Evolutionary conservation across 1,140 invertebrate species (phyloP), one percentile per base, ranked within the genome.

Genomic region (Ptiloglossa arizonensis): DNA sequence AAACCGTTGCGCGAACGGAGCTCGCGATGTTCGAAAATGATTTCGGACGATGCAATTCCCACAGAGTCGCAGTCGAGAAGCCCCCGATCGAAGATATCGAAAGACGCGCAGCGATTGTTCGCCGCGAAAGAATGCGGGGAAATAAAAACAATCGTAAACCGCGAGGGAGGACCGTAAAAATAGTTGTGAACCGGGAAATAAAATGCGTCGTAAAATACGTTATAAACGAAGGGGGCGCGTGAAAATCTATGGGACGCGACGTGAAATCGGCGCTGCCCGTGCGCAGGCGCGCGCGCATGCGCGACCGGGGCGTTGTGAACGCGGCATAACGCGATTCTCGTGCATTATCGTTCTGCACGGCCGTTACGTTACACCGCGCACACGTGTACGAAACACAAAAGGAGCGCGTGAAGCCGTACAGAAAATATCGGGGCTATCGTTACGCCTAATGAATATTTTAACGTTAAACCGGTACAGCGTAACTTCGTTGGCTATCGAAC

Each of bases 361-460:
- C 41, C 38, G 27, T 46, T 46, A 71, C 15, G 41, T 54, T 22
- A 17, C 17, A 15, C 11, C 9, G 2, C 1, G 24, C n/a, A 38
- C 19, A 13, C 22, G 59, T n/a, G 70, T 29, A 8, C 27, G 8
- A 3, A 19, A 5, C 29, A 19, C 41, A 71, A 56, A 54, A 56
- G 54, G 24, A 15, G 24, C 54, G 24, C 15, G 29, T 70, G 38
- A 19, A 41, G 5, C 15, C 24, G 41, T 6, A 29, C 27, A 1
- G 46, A n/a, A 19, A 29, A 56, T 75, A 75, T 75, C 52, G 22
- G 35, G 38, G 19, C 50, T 46, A 15, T 72, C 70, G 62, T 57
- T 66, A 75, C 63, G 63, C 63, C 22, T 67, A 46, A 75, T 68
- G 72, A 75, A 67, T 46, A 46, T 67, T 75, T 67, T 56, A 75